Base-by-base conservation (phyloP, 2,113 vertebrate genomes). In the Myrmecobius fasciatus region DNA sequence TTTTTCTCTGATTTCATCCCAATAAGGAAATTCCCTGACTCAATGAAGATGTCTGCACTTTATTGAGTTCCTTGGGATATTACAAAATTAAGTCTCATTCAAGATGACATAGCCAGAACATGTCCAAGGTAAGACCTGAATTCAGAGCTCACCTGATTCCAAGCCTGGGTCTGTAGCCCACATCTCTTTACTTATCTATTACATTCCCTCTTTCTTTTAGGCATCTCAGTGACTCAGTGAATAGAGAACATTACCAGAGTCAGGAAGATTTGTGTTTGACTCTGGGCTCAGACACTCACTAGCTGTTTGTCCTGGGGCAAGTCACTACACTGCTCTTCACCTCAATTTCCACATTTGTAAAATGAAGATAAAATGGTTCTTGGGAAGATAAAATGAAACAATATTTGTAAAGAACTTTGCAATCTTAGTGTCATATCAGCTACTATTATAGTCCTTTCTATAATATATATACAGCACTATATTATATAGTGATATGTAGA, bases 391-490 rank as follows among this genome's bases (percentile, higher is more conserved):
- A 83, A 83, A 83, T n/a, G 14, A n/a, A 36, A n/a, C 7, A 83
- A 75, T 75, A 75, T 20, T 75, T n/a, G 36, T 75, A 22, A 75
- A 83, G 20, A 36, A 83, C 36, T 43, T 22, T 83, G 20, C 43
- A 93, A 83, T 26, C 54, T 54, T 53, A 93, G 31, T 60, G 3
- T 17, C 36, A 67, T 4, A 36, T 36, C 12, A 36, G 91, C 12
- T 94, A 25, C 36, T 95, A 93, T 94, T 60, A 51, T 4, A 9
- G 83, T 95, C 28, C 11, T 96, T 52, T 94, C 88, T 36, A 94
- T 97, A 89, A 92, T 95, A 91, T 92, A 91, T 92, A 93, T 20
- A 20, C 3, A n/a, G 36, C n/a, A 20, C n/a, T 75, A 17, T 22
- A n/a, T n/a, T n/a, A 43, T 43, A 83, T 43, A 24, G 43, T 43